These are phyloP conservation scores for Drosophila leontia DNA, from an alignment of 1,140 invertebrate species.

Conservation along the genomic window DNA sequence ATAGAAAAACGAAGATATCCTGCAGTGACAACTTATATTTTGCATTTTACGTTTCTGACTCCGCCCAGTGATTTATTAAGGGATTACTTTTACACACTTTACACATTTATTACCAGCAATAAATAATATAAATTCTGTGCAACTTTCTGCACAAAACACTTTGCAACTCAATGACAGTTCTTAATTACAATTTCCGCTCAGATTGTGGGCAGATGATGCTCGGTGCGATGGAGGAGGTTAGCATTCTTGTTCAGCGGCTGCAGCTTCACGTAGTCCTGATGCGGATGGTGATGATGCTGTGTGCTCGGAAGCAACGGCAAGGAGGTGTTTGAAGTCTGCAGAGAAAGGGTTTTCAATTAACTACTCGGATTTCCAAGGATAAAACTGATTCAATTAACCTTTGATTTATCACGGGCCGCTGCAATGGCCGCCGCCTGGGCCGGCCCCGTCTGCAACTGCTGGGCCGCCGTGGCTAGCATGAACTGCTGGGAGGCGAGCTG, in stretches of 20 bases:
- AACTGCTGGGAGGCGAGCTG: slow-evolving; percentile 76
- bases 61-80: slow-evolving; percentile 11
- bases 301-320: slow-evolving; percentile 79
- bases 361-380: too few species aligned
- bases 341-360: not conserved
- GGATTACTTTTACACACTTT: slow-evolving; percentile 56
- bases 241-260: slow-evolving; percentile 81
- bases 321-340: slow-evolving; percentile 83
- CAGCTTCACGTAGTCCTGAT: slow-evolving; percentile 77
- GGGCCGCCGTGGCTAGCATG: slow-evolving; percentile 70
- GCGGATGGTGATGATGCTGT: slow-evolving; percentile 78
- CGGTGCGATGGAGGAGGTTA: slow-evolving; percentile 75
- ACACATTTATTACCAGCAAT: slow-evolving; percentile 58
- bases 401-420: slow-evolving; percentile 81
- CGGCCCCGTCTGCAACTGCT: slow-evolving; percentile 70
- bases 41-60: not conserved
- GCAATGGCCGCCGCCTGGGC: slow-evolving; percentile 72
- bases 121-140: slow-evolving; percentile 52
- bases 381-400: slow-evolving; percentile 50
- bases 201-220: slow-evolving; percentile 84
- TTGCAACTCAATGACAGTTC: slow-evolving; percentile 23
- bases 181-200: slow-evolving; percentile 39
- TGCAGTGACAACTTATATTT: slow-evolving; percentile 8
- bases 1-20: slow-evolving; percentile 4
- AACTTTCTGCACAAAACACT: slow-evolving; percentile 25